A percentile compares a stretch with the other conserved stretches of the same genome.
phyloP scores from a whole-genome alignment of 2,113 vertebrate genomes.

The Tragelaphus buxtoni region DNA sequence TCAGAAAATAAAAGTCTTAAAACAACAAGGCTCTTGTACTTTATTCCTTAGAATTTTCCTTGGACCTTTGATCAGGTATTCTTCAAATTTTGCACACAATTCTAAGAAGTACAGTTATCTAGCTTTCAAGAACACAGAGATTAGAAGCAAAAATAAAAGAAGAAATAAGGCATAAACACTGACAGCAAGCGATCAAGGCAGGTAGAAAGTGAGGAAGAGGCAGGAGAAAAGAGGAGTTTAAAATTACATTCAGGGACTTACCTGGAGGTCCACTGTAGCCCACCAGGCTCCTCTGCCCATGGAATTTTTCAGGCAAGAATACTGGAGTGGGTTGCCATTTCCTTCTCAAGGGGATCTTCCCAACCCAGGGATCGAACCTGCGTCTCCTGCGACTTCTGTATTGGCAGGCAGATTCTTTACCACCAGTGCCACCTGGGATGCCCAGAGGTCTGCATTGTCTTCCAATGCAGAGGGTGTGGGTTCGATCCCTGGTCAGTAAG shows the following conservation, averaged over 20 bases:
- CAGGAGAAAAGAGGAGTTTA: not conserved
- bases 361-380: not conserved
- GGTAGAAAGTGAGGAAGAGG: not conserved
- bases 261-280: not conserved
- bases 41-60: not conserved
- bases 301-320: not conserved
- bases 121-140: not conserved
- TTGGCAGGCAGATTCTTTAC: not conserved
- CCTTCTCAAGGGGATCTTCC: not conserved
- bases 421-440: not conserved
- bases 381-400: fast-evolving
- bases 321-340: not conserved
- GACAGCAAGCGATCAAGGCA: not conserved
- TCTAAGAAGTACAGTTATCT: not conserved
- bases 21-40: not conserved
- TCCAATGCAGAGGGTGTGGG: not conserved
- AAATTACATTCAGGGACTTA: not conserved
- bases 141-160: not conserved
- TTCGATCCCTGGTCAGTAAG: not conserved
- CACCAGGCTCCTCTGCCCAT: not conserved
- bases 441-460: not conserved
- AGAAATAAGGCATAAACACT: not conserved
- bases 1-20: constrained; percentile 16
- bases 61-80: not conserved
- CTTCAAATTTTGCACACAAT: not conserved